Evolutionary conservation across 2,888 invertebrate species (phyloP).

Genomic region (Mimachlamys varia): DNA sequence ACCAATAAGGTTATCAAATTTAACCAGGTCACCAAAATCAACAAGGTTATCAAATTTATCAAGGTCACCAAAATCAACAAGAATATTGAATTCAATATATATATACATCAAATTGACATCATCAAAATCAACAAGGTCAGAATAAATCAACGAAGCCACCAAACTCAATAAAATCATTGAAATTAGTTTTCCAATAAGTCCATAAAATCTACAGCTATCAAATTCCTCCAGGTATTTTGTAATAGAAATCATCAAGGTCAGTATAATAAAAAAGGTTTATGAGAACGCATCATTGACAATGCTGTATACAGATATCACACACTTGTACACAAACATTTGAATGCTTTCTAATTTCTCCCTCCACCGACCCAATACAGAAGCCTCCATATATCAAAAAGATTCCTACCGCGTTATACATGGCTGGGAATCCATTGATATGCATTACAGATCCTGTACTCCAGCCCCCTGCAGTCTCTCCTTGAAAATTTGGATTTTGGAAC

Average conservation of each 20-base stretch:
- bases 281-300: no score
- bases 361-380: not conserved
- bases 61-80: not conserved
- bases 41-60: not conserved
- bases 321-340: not conserved
- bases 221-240: no score
- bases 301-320: not conserved
- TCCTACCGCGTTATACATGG: not conserved
- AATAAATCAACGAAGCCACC: no score
- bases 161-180: no score
- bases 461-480: not conserved
- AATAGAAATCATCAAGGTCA: no score
- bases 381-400: not conserved
- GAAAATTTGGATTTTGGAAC: not conserved
- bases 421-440: not conserved
- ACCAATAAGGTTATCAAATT: not conserved
- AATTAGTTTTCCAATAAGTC: no score
- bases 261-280: no score
- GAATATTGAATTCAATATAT: not conserved
- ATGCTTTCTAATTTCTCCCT: not conserved
- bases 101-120: not conserved
- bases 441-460: not conserved
- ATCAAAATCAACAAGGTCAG: no score
- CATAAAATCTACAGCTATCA: no score
- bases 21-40: not conserved